Evolutionary conservation across 1,140 invertebrate species (phyloP).

Genomic region (Diachasma alloeum): DNA sequence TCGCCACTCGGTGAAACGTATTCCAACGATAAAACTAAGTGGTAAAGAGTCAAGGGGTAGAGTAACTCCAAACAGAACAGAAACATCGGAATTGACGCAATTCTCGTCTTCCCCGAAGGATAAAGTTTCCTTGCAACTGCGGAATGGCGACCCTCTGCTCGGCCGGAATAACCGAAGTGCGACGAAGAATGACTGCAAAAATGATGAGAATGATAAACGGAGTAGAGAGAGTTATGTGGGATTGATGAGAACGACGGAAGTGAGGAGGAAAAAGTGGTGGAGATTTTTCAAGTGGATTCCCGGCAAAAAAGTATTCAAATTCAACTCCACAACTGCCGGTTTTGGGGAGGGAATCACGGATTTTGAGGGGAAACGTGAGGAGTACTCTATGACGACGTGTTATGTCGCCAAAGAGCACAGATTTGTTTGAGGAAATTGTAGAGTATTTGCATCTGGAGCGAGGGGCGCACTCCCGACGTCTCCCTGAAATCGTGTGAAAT

Average conservation of each 20-base stretch:
- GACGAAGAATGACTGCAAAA: not conserved
- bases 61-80: not conserved
- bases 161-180: too few species aligned
- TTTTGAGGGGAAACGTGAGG: slow-evolving; percentile 38
- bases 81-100: not conserved
- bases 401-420: slow-evolving; percentile 48
- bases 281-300: slow-evolving; percentile 54
- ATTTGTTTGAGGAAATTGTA: slow-evolving; percentile 39
- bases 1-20: not conserved
- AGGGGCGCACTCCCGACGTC: too few species aligned
- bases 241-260: not conserved
- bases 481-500: too few species aligned
- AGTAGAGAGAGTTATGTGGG: not conserved
- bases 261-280: slow-evolving; percentile 53
- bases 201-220: not conserved
- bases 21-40: not conserved
- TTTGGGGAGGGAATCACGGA: slow-evolving; percentile 32
- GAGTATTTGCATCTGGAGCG: too few species aligned
- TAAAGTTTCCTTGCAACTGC: not conserved
- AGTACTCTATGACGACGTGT: slow-evolving; percentile 53
- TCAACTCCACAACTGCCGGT: slow-evolving; percentile 28
- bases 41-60: not conserved
- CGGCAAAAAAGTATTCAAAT: slow-evolving; percentile 39
- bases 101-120: not conserved
- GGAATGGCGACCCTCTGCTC: not conserved